Percentiles rank a stretch among this genome's conserved stretches.
Evolutionary conservation across 2,888 invertebrate species (phyloP).

Genomic region (Bombylius major): DNA sequence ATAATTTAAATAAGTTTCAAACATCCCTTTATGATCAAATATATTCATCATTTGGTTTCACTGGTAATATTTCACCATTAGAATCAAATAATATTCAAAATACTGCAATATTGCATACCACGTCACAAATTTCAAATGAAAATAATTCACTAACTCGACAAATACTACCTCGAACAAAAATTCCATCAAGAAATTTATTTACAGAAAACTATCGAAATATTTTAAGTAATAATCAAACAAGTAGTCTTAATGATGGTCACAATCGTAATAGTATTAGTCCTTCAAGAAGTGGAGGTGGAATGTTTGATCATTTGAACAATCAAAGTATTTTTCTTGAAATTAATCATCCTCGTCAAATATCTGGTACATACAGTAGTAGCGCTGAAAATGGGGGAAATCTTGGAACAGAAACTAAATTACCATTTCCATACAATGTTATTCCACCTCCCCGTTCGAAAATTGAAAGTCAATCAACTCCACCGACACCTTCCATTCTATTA

Average conservation of each 20-base stretch:
- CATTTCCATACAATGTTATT: slow-evolving; percentile 40
- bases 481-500: slow-evolving; percentile 15
- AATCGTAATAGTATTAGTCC: slow-evolving; percentile 25
- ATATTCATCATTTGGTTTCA: slow-evolving; percentile 21
- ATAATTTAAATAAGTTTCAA: slow-evolving; percentile 20
- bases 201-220: slow-evolving; percentile 13
- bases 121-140: slow-evolving; percentile 21
- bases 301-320: slow-evolving; percentile 23
- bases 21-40: slow-evolving; percentile 17
- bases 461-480: slow-evolving; percentile 20
- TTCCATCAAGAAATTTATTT: slow-evolving; percentile 7
- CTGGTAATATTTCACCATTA: slow-evolving; percentile 20
- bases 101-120: slow-evolving; percentile 21
- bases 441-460: slow-evolving; percentile 47
- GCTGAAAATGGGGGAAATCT: slow-evolving; percentile 17
- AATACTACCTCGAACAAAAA: slow-evolving; percentile 20
- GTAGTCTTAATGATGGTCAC: not conserved
- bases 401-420: slow-evolving; percentile 16
- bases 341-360: slow-evolving; percentile 20
- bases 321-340: slow-evolving; percentile 20
- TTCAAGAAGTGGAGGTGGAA: slow-evolving; percentile 35
- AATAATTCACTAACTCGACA: slow-evolving; percentile 24
- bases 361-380: slow-evolving; percentile 18
- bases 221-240: not conserved
- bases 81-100: slow-evolving; percentile 18